Conservation (phyloP, 2,888 invertebrate genomes). For the Aphidoletes aphidimyza region DNA sequence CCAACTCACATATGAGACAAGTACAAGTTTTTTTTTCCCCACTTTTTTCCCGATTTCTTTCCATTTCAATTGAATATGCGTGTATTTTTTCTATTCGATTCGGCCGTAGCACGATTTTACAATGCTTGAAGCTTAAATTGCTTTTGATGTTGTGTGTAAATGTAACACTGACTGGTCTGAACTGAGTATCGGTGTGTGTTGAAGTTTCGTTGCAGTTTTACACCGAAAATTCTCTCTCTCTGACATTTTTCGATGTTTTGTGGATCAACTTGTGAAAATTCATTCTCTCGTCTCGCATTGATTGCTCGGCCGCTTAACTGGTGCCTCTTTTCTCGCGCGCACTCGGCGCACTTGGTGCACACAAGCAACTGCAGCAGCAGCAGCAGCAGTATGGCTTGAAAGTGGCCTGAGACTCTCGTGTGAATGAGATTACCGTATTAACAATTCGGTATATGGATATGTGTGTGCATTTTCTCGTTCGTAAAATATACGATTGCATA, state of each 20-base stretch:
- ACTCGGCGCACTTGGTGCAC: too few species aligned
- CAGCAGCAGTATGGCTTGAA: too few species aligned
- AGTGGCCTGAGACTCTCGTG: too few species aligned
- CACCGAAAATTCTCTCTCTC: too few species aligned
- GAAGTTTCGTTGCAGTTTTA: too few species aligned
- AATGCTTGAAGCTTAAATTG: too few species aligned
- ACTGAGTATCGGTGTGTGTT: too few species aligned
- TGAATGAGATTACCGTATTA: conserved; percentile 46
- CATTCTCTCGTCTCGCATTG: conserved; percentile 20
- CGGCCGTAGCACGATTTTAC: too few species aligned
- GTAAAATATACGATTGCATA: neutral
- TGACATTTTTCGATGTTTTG: neutral
- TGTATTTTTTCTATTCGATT: neutral
- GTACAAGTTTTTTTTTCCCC: conserved; percentile 29
- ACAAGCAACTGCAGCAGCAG: too few species aligned
- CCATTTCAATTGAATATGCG: neutral
- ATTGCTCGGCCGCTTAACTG: conserved; percentile 9
- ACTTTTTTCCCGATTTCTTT: conserved; percentile 31
- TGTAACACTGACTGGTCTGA: too few species aligned
- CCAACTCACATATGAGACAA: neutral
- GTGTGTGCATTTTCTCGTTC: neutral
- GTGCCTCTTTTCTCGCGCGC: neutral
- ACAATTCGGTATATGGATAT: neutral
- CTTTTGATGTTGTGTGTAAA: too few species aligned
- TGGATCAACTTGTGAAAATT: neutral